Evolutionary conservation across 2,797 vertebrate genomes (phyloP).

Genomic region (Nyctibius grandis): DNA sequence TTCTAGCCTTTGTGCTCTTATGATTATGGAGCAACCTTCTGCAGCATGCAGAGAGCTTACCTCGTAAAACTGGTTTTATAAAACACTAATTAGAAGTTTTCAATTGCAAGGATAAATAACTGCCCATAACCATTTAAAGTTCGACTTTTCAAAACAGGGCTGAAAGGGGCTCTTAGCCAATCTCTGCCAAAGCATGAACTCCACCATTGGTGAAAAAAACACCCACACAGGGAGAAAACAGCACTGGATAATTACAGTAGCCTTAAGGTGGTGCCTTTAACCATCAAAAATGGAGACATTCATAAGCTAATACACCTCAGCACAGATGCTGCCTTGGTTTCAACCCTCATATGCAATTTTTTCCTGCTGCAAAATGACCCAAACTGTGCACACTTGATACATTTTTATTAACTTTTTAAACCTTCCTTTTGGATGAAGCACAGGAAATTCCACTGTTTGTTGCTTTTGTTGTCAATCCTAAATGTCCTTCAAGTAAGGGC

Average conservation of each 20-base stretch:
- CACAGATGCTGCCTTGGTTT: neutral
- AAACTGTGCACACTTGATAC: neutral
- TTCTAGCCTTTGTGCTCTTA: neutral
- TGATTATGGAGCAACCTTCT: neutral
- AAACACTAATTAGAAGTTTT: neutral
- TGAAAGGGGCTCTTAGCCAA: neutral
- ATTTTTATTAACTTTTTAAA: neutral
- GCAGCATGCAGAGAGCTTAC: neutral
- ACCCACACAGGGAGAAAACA: neutral
- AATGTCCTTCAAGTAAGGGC: neutral
- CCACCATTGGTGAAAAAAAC: neutral
- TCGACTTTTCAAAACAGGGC: neutral
- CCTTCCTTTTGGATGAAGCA: neutral
- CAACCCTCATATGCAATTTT: neutral
- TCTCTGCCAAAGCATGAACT: neutral
- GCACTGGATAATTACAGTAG: neutral
- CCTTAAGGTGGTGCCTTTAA: neutral
- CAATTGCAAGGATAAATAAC: neutral
- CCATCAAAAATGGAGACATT: neutral
- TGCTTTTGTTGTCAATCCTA: neutral
- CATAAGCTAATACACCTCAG: neutral
- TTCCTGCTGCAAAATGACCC: neutral
- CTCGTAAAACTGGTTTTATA: neutral
- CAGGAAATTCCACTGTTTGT: neutral
- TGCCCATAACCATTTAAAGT: neutral